These are phyloP conservation scores for Holacanthella duospinosa DNA, from an alignment of 2,888 invertebrate species.

Conservation along the genomic window DNA sequence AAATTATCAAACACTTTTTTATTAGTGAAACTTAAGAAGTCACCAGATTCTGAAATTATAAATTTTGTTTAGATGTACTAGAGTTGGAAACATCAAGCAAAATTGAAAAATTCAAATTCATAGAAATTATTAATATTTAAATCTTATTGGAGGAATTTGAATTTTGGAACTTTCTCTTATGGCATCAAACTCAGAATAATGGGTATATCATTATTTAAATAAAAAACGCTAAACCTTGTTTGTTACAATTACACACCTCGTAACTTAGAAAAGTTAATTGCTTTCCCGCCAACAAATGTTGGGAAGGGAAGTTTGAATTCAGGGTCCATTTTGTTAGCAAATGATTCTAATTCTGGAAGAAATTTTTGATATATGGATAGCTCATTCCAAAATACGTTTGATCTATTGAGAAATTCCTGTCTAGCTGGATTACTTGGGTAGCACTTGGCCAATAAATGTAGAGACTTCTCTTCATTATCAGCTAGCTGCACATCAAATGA, in stretches of 20 bases:
- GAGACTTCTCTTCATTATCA: not conserved
- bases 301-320: not conserved
- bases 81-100: too few relatives aligned
- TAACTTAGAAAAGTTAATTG: not conserved
- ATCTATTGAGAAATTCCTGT: not conserved
- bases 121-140: not conserved
- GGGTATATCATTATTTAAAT: too few relatives aligned
- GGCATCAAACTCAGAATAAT: too few relatives aligned
- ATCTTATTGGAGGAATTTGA: not conserved
- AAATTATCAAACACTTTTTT: constrained; percentile 1
- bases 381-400: not conserved
- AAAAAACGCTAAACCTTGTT: not conserved
- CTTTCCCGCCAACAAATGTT: not conserved
- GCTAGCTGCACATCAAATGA: not conserved
- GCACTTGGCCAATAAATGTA: not conserved
- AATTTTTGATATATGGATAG: not conserved
- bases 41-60: not conserved
- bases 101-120: not conserved
- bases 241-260: not conserved
- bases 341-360: not conserved
- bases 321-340: not conserved
- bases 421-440: not conserved
- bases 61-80: too few relatives aligned
- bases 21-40: not conserved
- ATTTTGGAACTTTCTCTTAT: not conserved